phyloP scores from a whole-genome alignment of 2,113 vertebrate species.

The Loxodonta africana region DNA sequence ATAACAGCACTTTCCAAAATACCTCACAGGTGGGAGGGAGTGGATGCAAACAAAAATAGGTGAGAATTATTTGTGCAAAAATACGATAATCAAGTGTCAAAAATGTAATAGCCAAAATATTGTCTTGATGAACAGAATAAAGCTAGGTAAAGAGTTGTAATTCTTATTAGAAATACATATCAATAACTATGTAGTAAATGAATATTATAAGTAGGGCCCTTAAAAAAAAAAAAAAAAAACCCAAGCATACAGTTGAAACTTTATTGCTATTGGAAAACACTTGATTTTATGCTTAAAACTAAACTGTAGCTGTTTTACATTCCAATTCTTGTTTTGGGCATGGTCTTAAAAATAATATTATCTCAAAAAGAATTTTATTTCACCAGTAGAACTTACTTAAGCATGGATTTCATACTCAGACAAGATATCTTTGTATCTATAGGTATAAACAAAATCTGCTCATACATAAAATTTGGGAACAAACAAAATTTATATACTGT shows the following conservation, averaged over 20 bases:
- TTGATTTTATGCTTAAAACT: not conserved
- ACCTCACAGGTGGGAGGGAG: too few relatives aligned
- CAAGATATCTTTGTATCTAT: not conserved
- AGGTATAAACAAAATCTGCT: not conserved
- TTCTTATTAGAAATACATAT: not conserved
- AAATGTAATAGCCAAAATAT: slow-evolving; percentile 7
- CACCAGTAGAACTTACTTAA: not conserved
- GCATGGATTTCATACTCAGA: not conserved
- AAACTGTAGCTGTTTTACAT: not conserved
- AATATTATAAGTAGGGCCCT: not conserved
- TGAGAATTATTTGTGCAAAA: too few relatives aligned
- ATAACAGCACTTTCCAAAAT: too few relatives aligned
- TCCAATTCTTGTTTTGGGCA: not conserved
- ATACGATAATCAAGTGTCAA: not conserved
- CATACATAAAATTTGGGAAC: not conserved
- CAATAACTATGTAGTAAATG: not conserved
- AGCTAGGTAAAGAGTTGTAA: not conserved
- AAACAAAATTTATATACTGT: not conserved
- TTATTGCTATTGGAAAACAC: not conserved
- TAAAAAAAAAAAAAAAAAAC: not conserved
- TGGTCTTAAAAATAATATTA: not conserved
- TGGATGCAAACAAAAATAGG: too few relatives aligned
- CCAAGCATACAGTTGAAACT: not conserved
- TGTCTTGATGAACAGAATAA: not conserved
- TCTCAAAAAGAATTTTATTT: not conserved